Base-by-base conservation (phyloP, 1,140 invertebrate genomes). In the Eueides isabella region DNA sequence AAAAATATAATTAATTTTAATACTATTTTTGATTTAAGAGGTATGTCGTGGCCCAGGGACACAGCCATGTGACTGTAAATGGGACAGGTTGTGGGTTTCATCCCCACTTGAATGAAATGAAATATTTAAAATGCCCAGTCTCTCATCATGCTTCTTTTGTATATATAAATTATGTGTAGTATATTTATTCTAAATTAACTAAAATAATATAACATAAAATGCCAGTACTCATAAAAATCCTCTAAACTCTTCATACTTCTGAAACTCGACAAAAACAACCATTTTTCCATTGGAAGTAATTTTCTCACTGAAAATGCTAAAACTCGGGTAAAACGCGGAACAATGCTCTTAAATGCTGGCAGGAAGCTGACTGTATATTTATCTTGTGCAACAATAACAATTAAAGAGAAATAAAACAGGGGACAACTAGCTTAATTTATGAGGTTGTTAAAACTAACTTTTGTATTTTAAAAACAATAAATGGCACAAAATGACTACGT, bases 281-380 rank as follows among this genome's bases (percentile, higher is more conserved):
- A 61, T 61, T 61, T 61, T 61, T 16, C 61, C 23, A 16, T 26
- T 61, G 12, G 61, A 61, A 29, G 61, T 61, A 61, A 29, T 61
- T 61, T 61, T 61, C 61, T 28, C 61, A 61, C 61, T 14, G 61
- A 29, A 29, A 61, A 61, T 29, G 26, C 61, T 29, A 61, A 61
- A 61, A 61, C 26, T 61, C 26, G 61, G 14, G 61, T 61, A 61
- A 61, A 29, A 61, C 28, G 61, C 61, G 61, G 61, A 61, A 61
- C 61, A 61, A 61, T 61, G 61, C 11, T 61, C 61, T 61, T 61
- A 61, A 61, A 61, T 16, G 61, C 61, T 61, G 61, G 61, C 61
- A 61, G 61, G 61, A 61, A 61, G 61, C 23, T 61, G 61, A 48
- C 41, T 48, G 41, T 48, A 48, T 48, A 48, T 48, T 23, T 48